Evolutionary conservation across 2,797 vertebrate genomes (phyloP).

Genomic region (Karalla daura): DNA sequence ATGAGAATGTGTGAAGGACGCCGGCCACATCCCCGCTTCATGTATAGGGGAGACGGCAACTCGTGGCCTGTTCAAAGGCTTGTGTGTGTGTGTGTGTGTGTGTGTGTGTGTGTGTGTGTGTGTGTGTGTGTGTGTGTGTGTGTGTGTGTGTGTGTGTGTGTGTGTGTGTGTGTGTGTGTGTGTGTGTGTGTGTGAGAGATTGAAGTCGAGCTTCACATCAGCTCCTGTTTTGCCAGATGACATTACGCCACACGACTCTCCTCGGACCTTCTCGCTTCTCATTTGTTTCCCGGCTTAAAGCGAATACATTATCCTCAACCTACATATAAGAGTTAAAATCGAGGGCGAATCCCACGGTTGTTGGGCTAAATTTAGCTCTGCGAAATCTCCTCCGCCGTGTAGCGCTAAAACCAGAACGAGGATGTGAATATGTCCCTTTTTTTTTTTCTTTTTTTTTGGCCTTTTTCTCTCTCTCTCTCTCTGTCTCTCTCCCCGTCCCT

Average conservation of each 20-base stretch:
- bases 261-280: constrained; percentile 17
- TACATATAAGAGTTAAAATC: constrained; percentile 79
- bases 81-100: no score
- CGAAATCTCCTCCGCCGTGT: constrained; percentile 54
- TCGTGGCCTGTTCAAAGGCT: not conserved
- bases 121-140: no score
- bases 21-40: constrained; percentile 7
- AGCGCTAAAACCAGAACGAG: constrained; percentile 39
- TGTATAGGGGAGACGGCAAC: constrained; percentile 2
- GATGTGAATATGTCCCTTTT: constrained; percentile 70
- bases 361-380: constrained; percentile 71
- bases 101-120: no score
- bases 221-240: not conserved
- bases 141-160: no score
- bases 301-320: constrained; percentile 72
- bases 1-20: constrained; percentile 37
- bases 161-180: no score
- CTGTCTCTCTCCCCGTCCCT: constrained; percentile 58
- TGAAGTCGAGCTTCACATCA: not conserved
- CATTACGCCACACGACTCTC: not conserved
- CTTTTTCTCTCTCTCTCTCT: no score
- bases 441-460: no score
- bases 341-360: constrained; percentile 79
- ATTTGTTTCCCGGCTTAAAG: constrained; percentile 38
- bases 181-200: not conserved